Conservation (phyloP, 2,113 vertebrate genomes). For the Corvus hawaiiensis region DNA sequence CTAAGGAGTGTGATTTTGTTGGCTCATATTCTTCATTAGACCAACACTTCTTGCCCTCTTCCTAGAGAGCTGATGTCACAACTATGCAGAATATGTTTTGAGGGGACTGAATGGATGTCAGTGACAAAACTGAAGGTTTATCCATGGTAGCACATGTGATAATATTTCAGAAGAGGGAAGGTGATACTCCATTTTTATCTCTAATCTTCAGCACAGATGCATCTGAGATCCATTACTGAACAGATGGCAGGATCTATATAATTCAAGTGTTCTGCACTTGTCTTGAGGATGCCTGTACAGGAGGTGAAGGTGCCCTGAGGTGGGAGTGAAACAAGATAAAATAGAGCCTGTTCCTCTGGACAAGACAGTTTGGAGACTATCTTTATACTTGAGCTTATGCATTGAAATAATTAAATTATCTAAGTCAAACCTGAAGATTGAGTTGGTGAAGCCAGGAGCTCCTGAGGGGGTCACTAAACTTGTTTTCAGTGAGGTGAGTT, state of each 20-base stretch:
- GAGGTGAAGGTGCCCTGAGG: not conserved
- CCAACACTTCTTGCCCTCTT: not conserved
- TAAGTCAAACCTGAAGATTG: not conserved
- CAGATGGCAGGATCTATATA: not conserved
- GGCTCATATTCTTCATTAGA: not conserved
- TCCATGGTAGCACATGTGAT: not conserved
- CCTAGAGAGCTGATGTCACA: not conserved
- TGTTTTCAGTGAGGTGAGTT: not conserved
- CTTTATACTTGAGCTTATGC: not conserved
- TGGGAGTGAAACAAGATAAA: not conserved
- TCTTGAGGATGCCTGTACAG: not conserved
- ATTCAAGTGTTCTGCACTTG: not conserved
- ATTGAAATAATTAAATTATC: not conserved
- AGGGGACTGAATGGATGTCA: not conserved
- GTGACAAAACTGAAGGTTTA: not conserved
- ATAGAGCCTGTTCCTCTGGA: not conserved
- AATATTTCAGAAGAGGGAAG: not conserved
- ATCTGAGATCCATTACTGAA: not conserved
- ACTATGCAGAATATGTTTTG: not conserved
- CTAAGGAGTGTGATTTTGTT: not conserved
- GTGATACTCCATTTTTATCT: not conserved
- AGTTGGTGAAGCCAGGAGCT: not conserved
- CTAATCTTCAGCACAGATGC: not conserved
- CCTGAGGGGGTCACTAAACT: not conserved
- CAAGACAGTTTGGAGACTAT: not conserved